Conservation (phyloP, 2,888 invertebrate species). For the Syritta pipiens region DNA sequence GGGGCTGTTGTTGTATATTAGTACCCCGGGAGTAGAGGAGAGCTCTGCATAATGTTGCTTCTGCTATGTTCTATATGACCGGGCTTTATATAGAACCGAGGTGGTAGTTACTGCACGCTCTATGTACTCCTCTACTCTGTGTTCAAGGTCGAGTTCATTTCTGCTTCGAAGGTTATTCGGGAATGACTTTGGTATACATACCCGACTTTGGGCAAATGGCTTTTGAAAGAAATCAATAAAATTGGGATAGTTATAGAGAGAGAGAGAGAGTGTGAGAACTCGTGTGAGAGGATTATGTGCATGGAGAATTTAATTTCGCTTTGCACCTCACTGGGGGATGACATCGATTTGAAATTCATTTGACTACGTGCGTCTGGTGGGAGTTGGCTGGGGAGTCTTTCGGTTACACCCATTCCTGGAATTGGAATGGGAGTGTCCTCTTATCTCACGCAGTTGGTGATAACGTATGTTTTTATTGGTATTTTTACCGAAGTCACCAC, state of each 20-base stretch:
- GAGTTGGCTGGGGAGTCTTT: too few species aligned
- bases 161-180: constrained; percentile 48
- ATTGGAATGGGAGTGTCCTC: too few species aligned
- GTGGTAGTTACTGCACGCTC: constrained; percentile 36
- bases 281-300: background rate
- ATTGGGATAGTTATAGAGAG: constrained; percentile 24
- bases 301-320: too few species aligned
- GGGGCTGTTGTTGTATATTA: constrained; percentile 21
- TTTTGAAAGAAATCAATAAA: constrained; percentile 56
- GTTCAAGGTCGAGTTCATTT: constrained; percentile 65
- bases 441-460: too few species aligned
- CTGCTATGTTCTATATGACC: background rate
- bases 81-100: constrained; percentile 3
- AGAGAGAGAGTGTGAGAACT: background rate
- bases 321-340: too few species aligned
- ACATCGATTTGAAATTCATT: too few species aligned
- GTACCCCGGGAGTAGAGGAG: background rate
- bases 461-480: too few species aligned
- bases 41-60: constrained; percentile 19
- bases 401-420: too few species aligned
- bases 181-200: constrained; percentile 33
- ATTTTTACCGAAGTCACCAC: too few species aligned
- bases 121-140: constrained; percentile 23
- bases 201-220: constrained; percentile 9
- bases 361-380: too few species aligned